These are phyloP conservation scores for Smittia aterrima DNA, from an alignment of 2,888 invertebrate genomes.

Conservation along the genomic window DNA sequence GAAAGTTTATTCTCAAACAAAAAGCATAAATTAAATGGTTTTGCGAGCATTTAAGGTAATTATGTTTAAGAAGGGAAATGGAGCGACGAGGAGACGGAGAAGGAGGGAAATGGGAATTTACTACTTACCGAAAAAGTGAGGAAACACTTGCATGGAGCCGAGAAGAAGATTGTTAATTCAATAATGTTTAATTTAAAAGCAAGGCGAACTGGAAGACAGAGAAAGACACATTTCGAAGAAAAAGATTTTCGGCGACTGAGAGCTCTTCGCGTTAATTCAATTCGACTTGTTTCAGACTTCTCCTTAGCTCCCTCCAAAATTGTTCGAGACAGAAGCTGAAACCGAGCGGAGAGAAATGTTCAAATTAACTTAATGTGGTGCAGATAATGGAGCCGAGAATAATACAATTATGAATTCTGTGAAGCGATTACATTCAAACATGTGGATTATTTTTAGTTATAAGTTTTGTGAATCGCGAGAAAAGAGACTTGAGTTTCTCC, in stretches of 20 bases:
- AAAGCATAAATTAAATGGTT: conserved; percentile 38
- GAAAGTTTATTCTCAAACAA: conserved; percentile 35
- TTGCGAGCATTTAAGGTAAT: conserved; percentile 37
- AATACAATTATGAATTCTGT: conserved; percentile 37
- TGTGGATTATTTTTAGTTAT: conserved; percentile 22
- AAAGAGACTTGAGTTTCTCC: too few species aligned
- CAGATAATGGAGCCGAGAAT: conserved; percentile 31
- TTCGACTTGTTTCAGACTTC: background rate
- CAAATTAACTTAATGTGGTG: conserved; percentile 35
- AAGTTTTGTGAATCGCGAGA: background rate
- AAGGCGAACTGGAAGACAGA: background rate
- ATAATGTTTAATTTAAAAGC: conserved; percentile 10
- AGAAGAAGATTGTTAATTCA: conserved; percentile 9
- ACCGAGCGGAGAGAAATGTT: background rate
- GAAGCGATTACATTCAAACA: conserved; percentile 34
- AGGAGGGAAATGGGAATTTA: background rate
- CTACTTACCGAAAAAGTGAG: background rate
- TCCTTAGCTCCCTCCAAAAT: background rate
- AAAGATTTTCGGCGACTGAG: background rate
- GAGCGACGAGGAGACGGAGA: too few species aligned
- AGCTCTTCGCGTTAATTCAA: background rate
- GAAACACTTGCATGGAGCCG: background rate
- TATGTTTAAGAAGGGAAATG: too few species aligned
- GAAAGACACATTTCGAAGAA: background rate
- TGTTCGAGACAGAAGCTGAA: background rate